These are phyloP conservation scores for Mustelus asterias DNA, from an alignment of 2,113 vertebrate species.

Conservation along the genomic window DNA sequence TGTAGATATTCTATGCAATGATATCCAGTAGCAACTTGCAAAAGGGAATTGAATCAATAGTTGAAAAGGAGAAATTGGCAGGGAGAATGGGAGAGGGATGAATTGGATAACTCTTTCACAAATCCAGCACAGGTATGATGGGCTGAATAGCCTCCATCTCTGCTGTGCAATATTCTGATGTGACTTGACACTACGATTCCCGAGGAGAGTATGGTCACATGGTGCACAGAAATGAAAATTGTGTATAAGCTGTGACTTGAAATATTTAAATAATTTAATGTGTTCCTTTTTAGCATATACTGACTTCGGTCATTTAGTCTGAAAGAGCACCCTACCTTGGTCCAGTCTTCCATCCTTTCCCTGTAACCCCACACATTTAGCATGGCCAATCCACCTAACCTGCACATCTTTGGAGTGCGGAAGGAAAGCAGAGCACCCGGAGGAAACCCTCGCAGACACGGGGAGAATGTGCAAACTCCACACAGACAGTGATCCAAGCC, in stretches of 20 bases:
- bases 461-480: no score
- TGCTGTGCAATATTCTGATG: neutral
- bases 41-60: neutral
- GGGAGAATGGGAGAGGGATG: neutral
- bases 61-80: neutral
- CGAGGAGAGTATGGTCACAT: neutral
- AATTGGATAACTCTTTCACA: neutral
- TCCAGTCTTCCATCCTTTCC: no score
- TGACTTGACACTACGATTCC: neutral
- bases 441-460: no score
- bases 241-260: neutral
- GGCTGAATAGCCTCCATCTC: neutral
- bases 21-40: neutral
- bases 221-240: neutral
- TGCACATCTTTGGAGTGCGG: no score
- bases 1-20: no score
- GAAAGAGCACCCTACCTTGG: no score
- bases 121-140: neutral
- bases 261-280: neutral
- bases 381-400: no score
- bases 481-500: no score
- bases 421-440: no score
- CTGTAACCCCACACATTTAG: no score
- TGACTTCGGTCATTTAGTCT: neutral
- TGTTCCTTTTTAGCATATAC: neutral